phyloP scores from a whole-genome alignment of 2,797 vertebrate species.

The Melopsittacus undulatus region DNA sequence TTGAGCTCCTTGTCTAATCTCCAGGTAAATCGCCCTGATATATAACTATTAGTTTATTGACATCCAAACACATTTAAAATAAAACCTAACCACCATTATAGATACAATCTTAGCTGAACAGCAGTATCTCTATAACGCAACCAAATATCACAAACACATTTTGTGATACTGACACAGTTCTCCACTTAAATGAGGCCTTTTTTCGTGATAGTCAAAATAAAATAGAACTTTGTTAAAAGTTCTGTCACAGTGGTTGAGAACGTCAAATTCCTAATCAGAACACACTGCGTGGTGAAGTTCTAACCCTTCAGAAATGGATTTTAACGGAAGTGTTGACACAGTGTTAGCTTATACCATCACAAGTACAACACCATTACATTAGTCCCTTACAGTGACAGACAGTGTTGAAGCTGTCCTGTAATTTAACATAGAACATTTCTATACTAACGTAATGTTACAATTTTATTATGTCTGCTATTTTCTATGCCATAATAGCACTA shows the following conservation, averaged over 20 bases:
- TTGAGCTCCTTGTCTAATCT: background rate
- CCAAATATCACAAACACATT: background rate
- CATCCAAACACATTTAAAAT: background rate
- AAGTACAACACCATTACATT: constrained; percentile 28
- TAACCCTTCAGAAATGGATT: constrained; percentile 43
- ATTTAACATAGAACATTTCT: constrained; percentile 54
- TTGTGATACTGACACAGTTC: background rate
- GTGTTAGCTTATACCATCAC: background rate
- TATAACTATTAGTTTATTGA: background rate
- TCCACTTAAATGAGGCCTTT: background rate
- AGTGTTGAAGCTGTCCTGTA: constrained; percentile 49
- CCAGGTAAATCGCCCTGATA: background rate
- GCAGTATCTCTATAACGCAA: background rate
- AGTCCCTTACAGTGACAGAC: constrained; percentile 40
- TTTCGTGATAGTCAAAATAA: background rate
- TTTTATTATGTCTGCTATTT: constrained; percentile 66
- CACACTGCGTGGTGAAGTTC: background rate
- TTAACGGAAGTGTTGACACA: background rate
- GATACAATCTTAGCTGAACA: background rate
- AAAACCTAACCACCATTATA: background rate
- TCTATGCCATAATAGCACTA: constrained; percentile 49
- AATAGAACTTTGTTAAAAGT: background rate
- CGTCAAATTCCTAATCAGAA: background rate
- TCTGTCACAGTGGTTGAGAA: background rate
- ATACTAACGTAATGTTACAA: constrained; percentile 66